phyloP scores from a whole-genome alignment of 1,140 invertebrate genomes.

The Monochamus saltuarius region DNA sequence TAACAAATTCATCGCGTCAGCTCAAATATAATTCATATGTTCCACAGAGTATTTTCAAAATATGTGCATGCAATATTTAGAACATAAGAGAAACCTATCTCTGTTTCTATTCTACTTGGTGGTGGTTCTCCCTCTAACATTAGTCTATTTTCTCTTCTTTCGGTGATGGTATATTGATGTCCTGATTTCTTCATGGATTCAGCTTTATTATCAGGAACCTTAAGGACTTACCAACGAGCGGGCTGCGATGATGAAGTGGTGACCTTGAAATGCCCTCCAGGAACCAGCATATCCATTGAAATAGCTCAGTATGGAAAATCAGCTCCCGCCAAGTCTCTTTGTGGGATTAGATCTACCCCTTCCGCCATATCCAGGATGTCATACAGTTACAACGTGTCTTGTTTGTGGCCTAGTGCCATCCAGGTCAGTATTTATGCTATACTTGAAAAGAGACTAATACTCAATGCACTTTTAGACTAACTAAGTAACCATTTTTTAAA shows the following conservation, averaged over 20 bases:
- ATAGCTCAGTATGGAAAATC: slow-evolving; percentile 68
- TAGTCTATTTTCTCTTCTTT: slow-evolving; percentile 1
- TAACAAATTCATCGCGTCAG: too few species aligned
- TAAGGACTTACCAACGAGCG: slow-evolving; percentile 83
- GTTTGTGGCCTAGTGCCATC: slow-evolving; percentile 56
- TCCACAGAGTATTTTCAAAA: background rate
- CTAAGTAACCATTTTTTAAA: too few species aligned
- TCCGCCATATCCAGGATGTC: slow-evolving; percentile 37
- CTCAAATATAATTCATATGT: too few species aligned
- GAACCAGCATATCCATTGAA: slow-evolving; percentile 85
- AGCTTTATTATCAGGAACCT: slow-evolving; percentile 84
- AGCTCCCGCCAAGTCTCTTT: slow-evolving; percentile 51
- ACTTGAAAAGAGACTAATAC: too few species aligned
- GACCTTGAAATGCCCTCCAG: slow-evolving; percentile 78
- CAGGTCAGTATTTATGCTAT: slow-evolving; percentile 56
- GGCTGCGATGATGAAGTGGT: slow-evolving; percentile 86
- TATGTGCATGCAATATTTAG: too few species aligned
- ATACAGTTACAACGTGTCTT: slow-evolving; percentile 53
- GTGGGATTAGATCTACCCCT: slow-evolving; percentile 51
- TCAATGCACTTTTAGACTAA: too few species aligned
- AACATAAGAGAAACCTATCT: too few species aligned
- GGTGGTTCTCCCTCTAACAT: slow-evolving; percentile 10
- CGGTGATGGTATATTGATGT: slow-evolving; percentile 3
- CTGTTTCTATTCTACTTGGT: slow-evolving; percentile 1
- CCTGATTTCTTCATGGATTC: slow-evolving; percentile 29